Evolutionary conservation across 2,888 invertebrate genomes (phyloP), one percentile per base, ranked within the genome.

Genomic region (Himalopsyche anomala): DNA sequence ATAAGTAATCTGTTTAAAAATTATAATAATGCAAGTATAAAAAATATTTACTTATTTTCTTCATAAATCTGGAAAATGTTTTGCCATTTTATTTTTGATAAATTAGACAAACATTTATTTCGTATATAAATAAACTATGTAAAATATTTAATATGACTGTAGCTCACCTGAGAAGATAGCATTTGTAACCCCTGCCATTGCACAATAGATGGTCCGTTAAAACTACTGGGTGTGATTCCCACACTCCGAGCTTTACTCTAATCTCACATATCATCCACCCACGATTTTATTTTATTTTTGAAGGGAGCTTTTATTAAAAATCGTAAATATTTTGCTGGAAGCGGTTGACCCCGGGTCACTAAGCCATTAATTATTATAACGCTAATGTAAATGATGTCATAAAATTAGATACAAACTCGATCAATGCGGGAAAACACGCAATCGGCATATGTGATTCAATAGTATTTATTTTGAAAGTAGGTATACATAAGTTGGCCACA

Each of bases 191-290:
- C 19, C 62, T 62, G 62, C 19, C 28, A 62, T 62, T 62, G 19
- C 62, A 19, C 62, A 62, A 62, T 62, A 11, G 9, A 4, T 8
- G 62, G 62, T 62, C 62, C 62, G 62, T 62, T 62, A 19, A 62
- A 62, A 19, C n/a, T 19, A 62, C 62, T 19, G 62, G 62, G 83
- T 69, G 42, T 28, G 62, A 69, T 83, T 83, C 83, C 83, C 83
- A 83, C 83, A 83, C 83, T 69, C 74, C 17, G 83, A 17, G 62
- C 2, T 4, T 1, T 12, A 62, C n/a, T 62, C 9, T 28, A 62
- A 62, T 62, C 62, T 62, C 19, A 8, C 62, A 8, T 11, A 11
- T 62, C 62, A 62, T 62, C 62, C 62, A 62, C 62, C 62, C 19
- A 62, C 62, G 62, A 19, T 62, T 62, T 19, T 62, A 62, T 19